Percentiles rank a stretch among this genome's conserved stretches.
Evolutionary conservation across 2,888 invertebrate species (phyloP).

Genomic region (Ormia ochracea): DNA sequence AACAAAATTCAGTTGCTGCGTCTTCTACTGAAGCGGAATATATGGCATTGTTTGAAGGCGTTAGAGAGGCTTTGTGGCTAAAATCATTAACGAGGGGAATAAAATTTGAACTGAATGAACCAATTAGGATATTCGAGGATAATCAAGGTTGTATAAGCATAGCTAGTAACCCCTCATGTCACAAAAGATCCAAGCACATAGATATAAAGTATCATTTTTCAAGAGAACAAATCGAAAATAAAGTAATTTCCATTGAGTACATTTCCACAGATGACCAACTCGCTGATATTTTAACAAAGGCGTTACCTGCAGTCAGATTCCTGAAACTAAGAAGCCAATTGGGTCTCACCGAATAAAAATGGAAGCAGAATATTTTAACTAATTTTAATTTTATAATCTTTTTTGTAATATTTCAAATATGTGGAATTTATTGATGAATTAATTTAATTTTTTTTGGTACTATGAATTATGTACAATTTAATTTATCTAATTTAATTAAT

Average conservation of each 20-base stretch:
- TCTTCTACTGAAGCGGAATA: constrained; percentile 61
- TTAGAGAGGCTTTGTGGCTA: constrained; percentile 60
- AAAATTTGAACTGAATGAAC: background rate
- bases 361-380: no score
- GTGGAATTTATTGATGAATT: background rate
- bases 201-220: constrained; percentile 63
- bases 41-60: constrained; percentile 57
- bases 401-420: no score
- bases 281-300: constrained; percentile 54
- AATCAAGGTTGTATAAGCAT: constrained; percentile 61
- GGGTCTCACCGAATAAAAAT: background rate
- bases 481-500: background rate
- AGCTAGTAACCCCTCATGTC: constrained; percentile 57
- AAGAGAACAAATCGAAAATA: constrained; percentile 59
- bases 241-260: constrained; percentile 57
- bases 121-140: constrained; percentile 48
- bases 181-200: constrained; percentile 60
- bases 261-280: constrained; percentile 57
- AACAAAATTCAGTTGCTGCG: constrained; percentile 53
- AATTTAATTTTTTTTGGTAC: background rate
- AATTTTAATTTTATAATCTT: no score
- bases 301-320: constrained; percentile 38
- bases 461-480: background rate
- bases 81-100: constrained; percentile 26
- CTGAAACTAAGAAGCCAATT: constrained; percentile 17